These are phyloP conservation scores for Gallinago paraguaiae DNA, from an alignment of 2,113 vertebrate genomes.

Conservation along the genomic window DNA sequence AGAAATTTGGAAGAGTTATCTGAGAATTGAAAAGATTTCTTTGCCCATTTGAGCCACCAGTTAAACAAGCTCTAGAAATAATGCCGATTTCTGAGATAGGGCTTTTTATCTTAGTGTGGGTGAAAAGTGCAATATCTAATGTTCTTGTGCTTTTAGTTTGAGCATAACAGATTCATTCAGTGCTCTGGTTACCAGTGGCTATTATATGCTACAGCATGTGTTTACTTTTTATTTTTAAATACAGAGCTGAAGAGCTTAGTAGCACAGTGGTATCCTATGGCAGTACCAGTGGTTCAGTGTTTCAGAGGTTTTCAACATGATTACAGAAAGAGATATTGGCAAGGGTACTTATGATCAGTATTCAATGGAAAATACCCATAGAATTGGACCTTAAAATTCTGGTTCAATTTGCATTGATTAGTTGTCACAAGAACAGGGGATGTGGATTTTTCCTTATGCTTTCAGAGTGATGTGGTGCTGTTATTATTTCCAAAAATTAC, in stretches of 20 bases:
- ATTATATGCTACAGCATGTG: fast-evolving
- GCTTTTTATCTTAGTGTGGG: neutral
- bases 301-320: neutral
- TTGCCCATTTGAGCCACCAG: neutral
- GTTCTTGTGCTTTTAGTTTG: neutral
- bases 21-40: neutral
- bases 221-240: neutral
- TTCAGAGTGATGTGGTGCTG: neutral
- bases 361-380: neutral
- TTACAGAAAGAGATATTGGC: neutral
- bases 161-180: neutral
- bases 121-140: neutral
- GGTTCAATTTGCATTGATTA: neutral
- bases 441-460: neutral
- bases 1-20: neutral
- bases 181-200: neutral
- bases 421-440: neutral
- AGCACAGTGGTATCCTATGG: neutral
- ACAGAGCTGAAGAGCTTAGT: neutral
- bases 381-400: neutral
- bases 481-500: neutral
- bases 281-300: neutral
- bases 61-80: neutral
- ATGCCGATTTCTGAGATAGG: neutral
- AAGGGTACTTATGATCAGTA: neutral